Evolutionary conservation across 2,797 vertebrate species (phyloP).

Genomic region (Spea hammondii): DNA sequence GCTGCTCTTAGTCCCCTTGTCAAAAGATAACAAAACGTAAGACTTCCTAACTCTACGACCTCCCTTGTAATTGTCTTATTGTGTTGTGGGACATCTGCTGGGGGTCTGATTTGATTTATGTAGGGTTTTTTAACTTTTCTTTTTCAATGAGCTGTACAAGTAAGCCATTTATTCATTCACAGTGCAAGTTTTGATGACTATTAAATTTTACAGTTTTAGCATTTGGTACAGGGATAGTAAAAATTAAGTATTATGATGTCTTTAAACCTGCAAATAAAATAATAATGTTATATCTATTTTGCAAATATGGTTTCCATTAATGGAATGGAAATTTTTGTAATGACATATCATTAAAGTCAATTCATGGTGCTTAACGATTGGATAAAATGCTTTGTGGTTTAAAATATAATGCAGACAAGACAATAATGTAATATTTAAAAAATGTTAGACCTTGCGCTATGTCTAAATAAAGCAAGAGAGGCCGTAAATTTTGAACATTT

Average conservation of each 20-base stretch:
- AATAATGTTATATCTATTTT: not conserved
- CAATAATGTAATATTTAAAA: not conserved
- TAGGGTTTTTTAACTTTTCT: too few species aligned
- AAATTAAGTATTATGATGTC: not conserved
- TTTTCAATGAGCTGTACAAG: too few species aligned
- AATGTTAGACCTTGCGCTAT: not conserved
- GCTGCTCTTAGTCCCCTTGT: too few species aligned
- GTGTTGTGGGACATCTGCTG: too few species aligned
- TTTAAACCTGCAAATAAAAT: not conserved
- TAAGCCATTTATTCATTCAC: too few species aligned
- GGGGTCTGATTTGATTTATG: too few species aligned
- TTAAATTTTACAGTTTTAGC: not conserved
- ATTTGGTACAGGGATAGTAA: not conserved
- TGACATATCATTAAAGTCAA: not conserved
- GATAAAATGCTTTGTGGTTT: not conserved
- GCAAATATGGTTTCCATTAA: constrained; percentile 3
- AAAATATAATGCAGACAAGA: not conserved
- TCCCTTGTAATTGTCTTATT: too few species aligned
- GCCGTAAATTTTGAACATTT: too few species aligned
- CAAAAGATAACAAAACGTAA: too few species aligned
- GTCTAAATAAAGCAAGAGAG: too few species aligned
- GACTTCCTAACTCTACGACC: too few species aligned
- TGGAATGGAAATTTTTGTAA: not conserved
- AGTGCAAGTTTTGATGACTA: not conserved
- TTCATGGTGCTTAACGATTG: not conserved